Evolutionary conservation across 1,140 invertebrate species (phyloP).

Genomic region (Pseudomyrmex sp.): DNA sequence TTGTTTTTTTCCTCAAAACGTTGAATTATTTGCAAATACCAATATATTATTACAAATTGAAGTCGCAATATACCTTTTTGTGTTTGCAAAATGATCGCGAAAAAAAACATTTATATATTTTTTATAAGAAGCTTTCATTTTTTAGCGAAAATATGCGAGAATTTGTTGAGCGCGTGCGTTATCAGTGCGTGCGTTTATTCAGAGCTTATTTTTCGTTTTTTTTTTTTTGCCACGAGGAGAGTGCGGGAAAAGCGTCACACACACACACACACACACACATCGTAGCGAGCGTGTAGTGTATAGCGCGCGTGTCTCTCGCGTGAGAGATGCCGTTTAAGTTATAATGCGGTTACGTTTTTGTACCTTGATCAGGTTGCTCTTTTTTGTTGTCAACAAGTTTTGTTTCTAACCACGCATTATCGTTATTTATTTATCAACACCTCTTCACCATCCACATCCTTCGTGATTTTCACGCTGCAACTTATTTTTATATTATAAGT

Average conservation of each 20-base stretch:
- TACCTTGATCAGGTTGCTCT: conserved; percentile 79
- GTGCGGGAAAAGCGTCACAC: conserved; percentile 19
- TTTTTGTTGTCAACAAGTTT: conserved; percentile 83
- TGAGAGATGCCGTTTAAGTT: conserved; percentile 62
- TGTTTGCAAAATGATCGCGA: conserved; percentile 2
- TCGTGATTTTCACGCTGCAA: neutral
- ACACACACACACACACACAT: neutral
- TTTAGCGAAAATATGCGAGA: conserved; percentile 33
- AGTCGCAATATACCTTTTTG: neutral
- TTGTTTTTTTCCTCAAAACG: neutral
- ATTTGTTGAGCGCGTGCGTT: conserved; percentile 30
- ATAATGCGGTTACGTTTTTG: conserved; percentile 73
- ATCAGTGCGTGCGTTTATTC: conserved; percentile 51
- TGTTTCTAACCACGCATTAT: conserved; percentile 79
- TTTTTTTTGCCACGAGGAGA: conserved; percentile 36
- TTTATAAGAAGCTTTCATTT: neutral
- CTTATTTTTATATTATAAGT: neutral
- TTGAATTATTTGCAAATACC: neutral
- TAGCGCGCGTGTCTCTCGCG: conserved; percentile 62
- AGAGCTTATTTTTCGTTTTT: conserved; percentile 65
- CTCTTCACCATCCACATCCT: conserved; percentile 21
- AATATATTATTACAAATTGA: conserved; percentile 15
- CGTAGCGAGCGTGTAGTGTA: conserved; percentile 64
- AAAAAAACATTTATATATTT: conserved; percentile 27
- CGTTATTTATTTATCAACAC: conserved; percentile 71